Base-by-base conservation (phyloP, 1,140 invertebrate genomes). In the Megathymus violae region DNA sequence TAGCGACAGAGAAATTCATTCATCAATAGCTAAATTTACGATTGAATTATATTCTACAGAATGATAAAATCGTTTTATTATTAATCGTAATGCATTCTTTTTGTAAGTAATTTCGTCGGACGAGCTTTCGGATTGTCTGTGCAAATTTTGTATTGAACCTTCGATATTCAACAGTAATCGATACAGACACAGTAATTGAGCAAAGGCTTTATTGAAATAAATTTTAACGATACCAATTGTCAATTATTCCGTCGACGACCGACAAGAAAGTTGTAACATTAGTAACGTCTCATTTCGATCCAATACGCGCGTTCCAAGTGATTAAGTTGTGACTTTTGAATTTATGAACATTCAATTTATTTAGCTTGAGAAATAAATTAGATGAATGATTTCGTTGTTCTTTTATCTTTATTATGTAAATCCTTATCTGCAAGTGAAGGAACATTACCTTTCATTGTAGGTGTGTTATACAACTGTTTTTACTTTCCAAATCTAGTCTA, bases 161-260 rank as follows among this genome's bases (percentile, higher is more conserved):
- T 19, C 51, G 51, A 36, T 41, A 54, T 54, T 54, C 41, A 54
- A 41, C 51, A 54, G 41, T 54, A 41, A 13, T 38, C 31, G 22
- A 54, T 36, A 38, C 38, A 43, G 40, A 22, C 9, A 50, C 40
- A 51, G 44, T 52, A 43, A 52, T 62, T 51, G 25, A 52, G 43
- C 48, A 52, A 62, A 46, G 38, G 38, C 48, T 34, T 52, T 52
- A 66, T 60, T 44, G 62, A 64, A 71, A 75, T 69, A 67, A 69
- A 68, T 64, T 69, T 74, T 71, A 74, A 64, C 67, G 65, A 67
- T 62, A 52, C 40, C 64, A 69, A 71, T 71, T 61, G 67, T 46
- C 70, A 52, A 77, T 79, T 73, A 71, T 69, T 67, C 61, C 60
- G 68, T 80, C 73, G 71, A 64, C 46, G 78, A 74, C 74, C 61